Evolutionary conservation across 2,113 vertebrate species (phyloP).

Genomic region (Brachirus orientalis): DNA sequence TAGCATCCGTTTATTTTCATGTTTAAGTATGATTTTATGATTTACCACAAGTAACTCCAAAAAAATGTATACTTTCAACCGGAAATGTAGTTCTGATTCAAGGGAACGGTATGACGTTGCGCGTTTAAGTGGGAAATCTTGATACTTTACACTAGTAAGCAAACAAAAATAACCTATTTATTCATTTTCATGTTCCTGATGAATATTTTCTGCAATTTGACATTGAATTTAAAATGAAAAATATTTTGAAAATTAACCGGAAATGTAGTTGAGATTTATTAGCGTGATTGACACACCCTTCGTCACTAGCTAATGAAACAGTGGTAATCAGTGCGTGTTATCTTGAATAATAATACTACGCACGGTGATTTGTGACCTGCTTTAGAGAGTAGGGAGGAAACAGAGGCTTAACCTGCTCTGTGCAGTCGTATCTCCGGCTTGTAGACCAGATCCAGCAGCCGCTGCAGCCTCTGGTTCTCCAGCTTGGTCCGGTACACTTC

Average conservation of each 20-base stretch:
- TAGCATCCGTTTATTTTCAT: too few relatives aligned
- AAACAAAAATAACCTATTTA: neutral
- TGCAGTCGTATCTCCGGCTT: conserved; percentile 51
- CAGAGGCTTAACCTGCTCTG: conserved; percentile 37
- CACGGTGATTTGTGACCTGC: neutral
- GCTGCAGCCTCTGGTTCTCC: conserved; percentile 64
- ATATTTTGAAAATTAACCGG: neutral
- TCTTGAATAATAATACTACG: neutral
- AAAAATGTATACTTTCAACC: neutral
- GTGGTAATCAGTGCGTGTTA: too few relatives aligned
- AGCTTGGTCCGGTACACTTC: conserved; percentile 41
- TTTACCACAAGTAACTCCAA: neutral
- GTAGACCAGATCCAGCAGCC: conserved; percentile 56
- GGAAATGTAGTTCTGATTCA: neutral
- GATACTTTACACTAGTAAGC: too few relatives aligned
- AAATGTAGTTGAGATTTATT: neutral
- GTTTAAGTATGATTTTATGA: too few relatives aligned
- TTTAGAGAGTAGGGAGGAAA: neutral
- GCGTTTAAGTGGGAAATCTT: too few relatives aligned
- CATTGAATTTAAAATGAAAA: neutral
- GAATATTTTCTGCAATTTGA: neutral
- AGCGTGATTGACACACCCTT: too few relatives aligned
- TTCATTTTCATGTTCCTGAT: neutral
- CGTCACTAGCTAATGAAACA: too few relatives aligned
- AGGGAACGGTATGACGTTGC: neutral